Evolutionary conservation across 2,888 invertebrate genomes (phyloP).

Genomic region (Lithophane leautieri): DNA sequence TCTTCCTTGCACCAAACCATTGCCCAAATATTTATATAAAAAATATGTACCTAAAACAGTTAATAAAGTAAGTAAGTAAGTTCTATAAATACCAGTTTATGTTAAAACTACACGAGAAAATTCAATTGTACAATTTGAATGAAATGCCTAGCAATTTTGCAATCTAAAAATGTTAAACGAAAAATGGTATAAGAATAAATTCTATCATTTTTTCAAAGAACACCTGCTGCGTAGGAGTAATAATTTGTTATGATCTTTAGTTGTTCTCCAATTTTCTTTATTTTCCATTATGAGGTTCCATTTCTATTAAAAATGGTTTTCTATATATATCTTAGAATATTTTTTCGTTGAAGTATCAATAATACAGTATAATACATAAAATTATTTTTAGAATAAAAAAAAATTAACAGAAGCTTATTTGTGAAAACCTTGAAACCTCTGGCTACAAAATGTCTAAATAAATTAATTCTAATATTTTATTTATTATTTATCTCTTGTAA

Average conservation of each 20-base stretch:
- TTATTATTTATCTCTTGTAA: slow-evolving; percentile 8
- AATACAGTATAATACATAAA: too few relatives aligned
- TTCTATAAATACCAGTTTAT: neutral
- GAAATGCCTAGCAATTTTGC: neutral
- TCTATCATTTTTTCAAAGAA: neutral
- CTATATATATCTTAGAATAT: neutral
- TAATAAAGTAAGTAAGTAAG: neutral
- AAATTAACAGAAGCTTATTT: neutral
- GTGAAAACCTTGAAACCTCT: neutral
- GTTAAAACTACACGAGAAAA: neutral
- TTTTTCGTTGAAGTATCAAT: neutral
- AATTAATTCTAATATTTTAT: slow-evolving; percentile 14
- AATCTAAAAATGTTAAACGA: neutral
- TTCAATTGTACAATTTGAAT: neutral
- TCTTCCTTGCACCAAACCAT: too few relatives aligned
- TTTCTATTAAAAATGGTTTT: neutral
- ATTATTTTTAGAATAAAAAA: neutral
- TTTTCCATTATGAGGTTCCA: slow-evolving; percentile 13
- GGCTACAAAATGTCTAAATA: neutral
- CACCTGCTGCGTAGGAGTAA: neutral
- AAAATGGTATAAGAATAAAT: neutral
- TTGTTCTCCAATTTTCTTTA: neutral
- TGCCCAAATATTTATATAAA: too few relatives aligned
- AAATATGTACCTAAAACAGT: too few relatives aligned
- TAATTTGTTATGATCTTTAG: slow-evolving; percentile 11